phyloP scores from a whole-genome alignment of 2,888 invertebrate species.

The Azorinus chamasolen region DNA sequence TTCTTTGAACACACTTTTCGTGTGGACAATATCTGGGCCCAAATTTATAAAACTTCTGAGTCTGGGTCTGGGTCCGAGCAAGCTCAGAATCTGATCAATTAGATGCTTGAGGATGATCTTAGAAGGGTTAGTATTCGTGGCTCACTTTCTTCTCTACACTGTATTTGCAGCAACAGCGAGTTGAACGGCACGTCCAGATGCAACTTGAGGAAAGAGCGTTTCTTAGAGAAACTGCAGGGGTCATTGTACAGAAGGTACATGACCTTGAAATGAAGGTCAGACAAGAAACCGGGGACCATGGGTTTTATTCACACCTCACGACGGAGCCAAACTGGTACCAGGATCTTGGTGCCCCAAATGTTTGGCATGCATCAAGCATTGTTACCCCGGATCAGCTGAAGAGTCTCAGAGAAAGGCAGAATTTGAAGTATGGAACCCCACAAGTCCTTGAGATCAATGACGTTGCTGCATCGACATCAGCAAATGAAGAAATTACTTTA shows the following conservation, averaged over 20 bases:
- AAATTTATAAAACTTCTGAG: too few relatives aligned
- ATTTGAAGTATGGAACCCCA: constrained; percentile 5
- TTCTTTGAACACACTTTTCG: too few relatives aligned
- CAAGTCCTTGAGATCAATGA: constrained; percentile 2
- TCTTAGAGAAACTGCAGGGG: constrained; percentile 36
- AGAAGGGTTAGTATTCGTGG: too few relatives aligned
- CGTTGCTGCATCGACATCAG: too few relatives aligned
- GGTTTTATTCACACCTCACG: constrained; percentile 16
- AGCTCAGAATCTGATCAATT: too few relatives aligned
- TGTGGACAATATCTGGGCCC: too few relatives aligned
- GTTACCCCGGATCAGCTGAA: constrained; percentile 45
- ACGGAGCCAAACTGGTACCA: constrained; percentile 45
- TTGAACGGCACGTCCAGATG: constrained; percentile 36
- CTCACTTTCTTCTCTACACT: too few relatives aligned
- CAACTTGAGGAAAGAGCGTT: constrained; percentile 51
- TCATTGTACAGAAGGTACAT: constrained; percentile 42
- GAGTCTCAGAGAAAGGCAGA: constrained; percentile 31
- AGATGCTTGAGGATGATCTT: too few relatives aligned
- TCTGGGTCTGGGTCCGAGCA: too few relatives aligned
- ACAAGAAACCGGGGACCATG: constrained; percentile 47
- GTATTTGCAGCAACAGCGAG: constrained; percentile 51
- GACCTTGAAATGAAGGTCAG: constrained; percentile 51
- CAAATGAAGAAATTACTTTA: too few relatives aligned
- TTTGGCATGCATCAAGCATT: constrained; percentile 47
- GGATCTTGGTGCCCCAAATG: constrained; percentile 40